Base-by-base conservation (phyloP, 1,140 invertebrate species). In the Agrypnia vestita region DNA sequence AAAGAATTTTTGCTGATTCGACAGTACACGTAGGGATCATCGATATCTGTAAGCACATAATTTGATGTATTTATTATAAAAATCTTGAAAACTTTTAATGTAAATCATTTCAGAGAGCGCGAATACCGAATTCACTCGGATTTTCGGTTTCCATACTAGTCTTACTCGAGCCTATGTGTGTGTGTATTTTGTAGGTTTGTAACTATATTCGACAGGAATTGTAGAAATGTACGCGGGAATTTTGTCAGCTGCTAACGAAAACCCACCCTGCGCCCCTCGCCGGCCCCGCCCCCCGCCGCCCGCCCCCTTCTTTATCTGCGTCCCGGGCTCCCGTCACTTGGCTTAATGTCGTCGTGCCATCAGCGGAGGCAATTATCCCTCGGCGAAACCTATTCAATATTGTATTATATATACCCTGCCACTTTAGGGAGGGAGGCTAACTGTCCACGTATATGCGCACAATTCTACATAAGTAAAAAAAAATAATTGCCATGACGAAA, bases 161-260 rank as follows among this genome's bases (percentile, higher is more conserved):
- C 21, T 19, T 19, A 15, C 59, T 19, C 21, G 0, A 62, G 59
- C 12, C 12, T 35, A 21, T 1, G 59, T 35, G 8, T 19, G 61
- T 4, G 35, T 25, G 21, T 35, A 35, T 35, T 35, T 3, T 35
- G 25, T 35, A 35, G 1, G 61, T 64, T 64, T 19, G 19, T 43
- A 64, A 64, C 61, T 64, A 64, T 43, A 64, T 64, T 64, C 61
- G 19, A n/a, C 25, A 64, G 25, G 61, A 64, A 64, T 64, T 64
- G 61, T 64, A 64, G 61, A 64, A 64, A 64, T 64, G 61, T 25
- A 35, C 61, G 61, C 61, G 61, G 61, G 61, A 64, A 64, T 64
- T 64, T 64, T 25, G 61, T 64, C 61, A 64, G 61, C 61, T 64
- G 61, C 61, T 11, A 59, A 59, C 55, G 25, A 64, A 64, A 25